Evolutionary conservation across 2,113 vertebrate genomes (phyloP).

Genomic region (Opisthocomus hoazin): DNA sequence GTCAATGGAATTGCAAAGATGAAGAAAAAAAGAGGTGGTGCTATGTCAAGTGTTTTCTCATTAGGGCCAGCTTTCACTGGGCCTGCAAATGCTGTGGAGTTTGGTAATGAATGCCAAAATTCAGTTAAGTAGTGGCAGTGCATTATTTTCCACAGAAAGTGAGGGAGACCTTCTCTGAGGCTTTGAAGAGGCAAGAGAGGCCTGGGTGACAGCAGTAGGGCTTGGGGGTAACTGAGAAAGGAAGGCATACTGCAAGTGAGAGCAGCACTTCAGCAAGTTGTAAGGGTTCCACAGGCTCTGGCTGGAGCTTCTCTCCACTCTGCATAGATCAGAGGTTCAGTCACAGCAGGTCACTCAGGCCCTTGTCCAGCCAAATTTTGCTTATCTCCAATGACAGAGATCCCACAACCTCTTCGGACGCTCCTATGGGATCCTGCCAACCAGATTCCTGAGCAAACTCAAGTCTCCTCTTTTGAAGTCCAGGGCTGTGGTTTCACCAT

Average conservation of each 20-base stretch:
- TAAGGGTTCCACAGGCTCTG: background rate
- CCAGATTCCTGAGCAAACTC: background rate
- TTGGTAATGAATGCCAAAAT: background rate
- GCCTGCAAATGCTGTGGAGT: background rate
- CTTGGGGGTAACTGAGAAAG: background rate
- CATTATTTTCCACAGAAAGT: background rate
- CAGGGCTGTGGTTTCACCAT: background rate
- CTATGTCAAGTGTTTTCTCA: background rate
- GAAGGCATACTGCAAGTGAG: background rate
- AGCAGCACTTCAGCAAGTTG: background rate
- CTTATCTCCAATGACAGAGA: background rate
- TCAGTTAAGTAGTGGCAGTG: background rate
- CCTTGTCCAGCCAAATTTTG: background rate
- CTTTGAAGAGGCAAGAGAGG: background rate
- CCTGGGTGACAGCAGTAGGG: background rate
- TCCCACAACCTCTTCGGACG: background rate
- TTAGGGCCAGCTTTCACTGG: background rate
- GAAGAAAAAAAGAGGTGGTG: background rate
- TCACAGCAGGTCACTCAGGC: background rate
- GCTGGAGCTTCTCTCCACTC: background rate
- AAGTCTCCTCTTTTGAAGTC: background rate
- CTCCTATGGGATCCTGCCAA: background rate
- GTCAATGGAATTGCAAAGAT: background rate
- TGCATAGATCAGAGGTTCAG: rapidly evolving
- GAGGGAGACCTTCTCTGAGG: background rate